These are phyloP conservation scores for Montifringilla adamsi DNA, from an alignment of 2,113 vertebrate species.

Conservation along the genomic window DNA sequence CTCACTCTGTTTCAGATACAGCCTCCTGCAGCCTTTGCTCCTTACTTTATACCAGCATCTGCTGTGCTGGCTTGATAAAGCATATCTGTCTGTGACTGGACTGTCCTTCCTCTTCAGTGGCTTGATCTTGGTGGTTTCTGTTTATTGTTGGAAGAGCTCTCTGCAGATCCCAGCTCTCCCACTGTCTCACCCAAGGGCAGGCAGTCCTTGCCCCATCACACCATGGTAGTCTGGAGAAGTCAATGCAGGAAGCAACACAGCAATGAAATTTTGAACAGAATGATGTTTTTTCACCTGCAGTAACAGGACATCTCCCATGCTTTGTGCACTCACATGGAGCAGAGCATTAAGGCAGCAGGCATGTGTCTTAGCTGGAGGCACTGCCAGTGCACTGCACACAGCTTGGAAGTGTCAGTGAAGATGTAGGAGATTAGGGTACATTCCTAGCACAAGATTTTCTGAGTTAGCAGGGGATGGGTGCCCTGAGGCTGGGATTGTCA, in stretches of 20 bases:
- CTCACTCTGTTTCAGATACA: neutral
- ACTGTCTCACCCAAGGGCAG: neutral
- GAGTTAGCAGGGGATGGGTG: neutral
- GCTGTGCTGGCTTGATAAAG: neutral
- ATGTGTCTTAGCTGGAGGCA: neutral
- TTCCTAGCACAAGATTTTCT: neutral
- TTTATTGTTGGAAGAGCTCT: neutral
- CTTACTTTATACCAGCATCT: neutral
- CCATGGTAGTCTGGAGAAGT: neutral
- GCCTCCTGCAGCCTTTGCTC: neutral
- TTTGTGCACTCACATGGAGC: neutral
- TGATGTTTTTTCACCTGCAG: neutral
- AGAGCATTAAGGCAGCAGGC: neutral
- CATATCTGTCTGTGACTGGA: neutral
- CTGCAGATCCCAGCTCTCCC: neutral
- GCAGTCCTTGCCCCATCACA: neutral
- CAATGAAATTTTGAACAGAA: neutral
- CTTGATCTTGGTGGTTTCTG: neutral
- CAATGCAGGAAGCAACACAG: neutral
- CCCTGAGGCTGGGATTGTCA: constrained; percentile 12
- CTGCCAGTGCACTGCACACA: neutral
- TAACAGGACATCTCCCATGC: neutral
- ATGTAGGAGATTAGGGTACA: neutral
- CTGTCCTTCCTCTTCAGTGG: neutral
- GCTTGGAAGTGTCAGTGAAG: neutral